These are phyloP conservation scores for Ctenochaetus hawaiiensis DNA, from an alignment of 2,797 vertebrate species.

Conservation along the genomic window DNA sequence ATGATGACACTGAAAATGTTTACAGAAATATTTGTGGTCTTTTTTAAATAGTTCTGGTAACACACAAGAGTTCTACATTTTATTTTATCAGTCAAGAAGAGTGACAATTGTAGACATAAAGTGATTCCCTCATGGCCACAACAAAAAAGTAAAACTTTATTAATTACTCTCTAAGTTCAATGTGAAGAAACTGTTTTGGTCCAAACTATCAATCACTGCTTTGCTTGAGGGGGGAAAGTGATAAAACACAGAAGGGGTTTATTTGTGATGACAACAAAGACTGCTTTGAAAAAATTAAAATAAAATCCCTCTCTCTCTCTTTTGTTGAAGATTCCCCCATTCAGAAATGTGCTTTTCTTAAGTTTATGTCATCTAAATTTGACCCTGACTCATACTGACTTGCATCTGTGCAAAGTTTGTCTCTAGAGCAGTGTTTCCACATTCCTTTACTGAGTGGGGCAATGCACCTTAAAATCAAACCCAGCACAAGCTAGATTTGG, in stretches of 20 bases:
- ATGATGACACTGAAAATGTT: background rate
- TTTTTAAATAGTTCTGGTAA: conserved; percentile 9
- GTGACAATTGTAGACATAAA: background rate
- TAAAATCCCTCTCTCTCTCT: background rate
- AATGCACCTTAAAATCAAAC: no score
- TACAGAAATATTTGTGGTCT: background rate
- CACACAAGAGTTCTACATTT: background rate
- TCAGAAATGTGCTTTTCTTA: no score
- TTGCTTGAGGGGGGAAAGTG: conserved; percentile 7
- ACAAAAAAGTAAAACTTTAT: background rate
- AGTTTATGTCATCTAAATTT: no score
- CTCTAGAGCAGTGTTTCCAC: no score
- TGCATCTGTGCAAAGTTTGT: no score
- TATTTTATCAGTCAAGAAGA: background rate
- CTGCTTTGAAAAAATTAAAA: background rate
- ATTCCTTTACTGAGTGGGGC: no score
- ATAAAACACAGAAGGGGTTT: conserved; percentile 4
- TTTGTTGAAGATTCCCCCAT: background rate
- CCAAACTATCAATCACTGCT: conserved; percentile 11
- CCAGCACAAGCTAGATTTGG: no score
- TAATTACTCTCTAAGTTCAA: background rate
- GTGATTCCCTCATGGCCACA: background rate
- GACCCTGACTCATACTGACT: no score
- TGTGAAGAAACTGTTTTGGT: conserved; percentile 1
- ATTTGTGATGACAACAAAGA: conserved; percentile 26